Evolutionary conservation across 1,140 invertebrate genomes (phyloP), one percentile per base, ranked within the genome.

Genomic region (Reticulitermes speratus): DNA sequence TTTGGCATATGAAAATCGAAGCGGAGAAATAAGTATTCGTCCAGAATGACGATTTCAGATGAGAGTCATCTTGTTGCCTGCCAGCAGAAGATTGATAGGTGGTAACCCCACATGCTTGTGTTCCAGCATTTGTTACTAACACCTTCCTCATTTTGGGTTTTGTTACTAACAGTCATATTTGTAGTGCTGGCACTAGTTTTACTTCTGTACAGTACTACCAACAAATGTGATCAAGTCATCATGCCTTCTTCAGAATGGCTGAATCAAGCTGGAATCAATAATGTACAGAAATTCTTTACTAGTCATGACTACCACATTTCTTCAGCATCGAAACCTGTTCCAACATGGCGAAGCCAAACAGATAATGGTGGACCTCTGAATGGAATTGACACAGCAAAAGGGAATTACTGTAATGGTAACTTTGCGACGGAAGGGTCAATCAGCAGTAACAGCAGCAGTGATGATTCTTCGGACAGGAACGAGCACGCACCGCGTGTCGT

Each of bases 101-200:
- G 8, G 16, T 75, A 30, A 75, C 65, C 38, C 38, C n/a, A 75
- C 65, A 75, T 75, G 65, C 65, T 75, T 75, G 30, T 75, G 9
- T 30, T 75, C 7, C 65, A 75, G n/a, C 65, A 75, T 8, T 75
- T 75, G 65, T 16, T 30, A 75, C 65, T 75, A 75, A 75, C 65
- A 75, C n/a, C 25, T 7, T 30, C 65, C n/a, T 75, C n/a, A 75
- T n/a, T 75, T 30, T 75, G 65, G 25, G n/a, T 75, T 75, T 25
- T 30, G n/a, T 75, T 75, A 75, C 65, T 75, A 75, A 75, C 65
- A 75, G n/a, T 75, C 65, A 30, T 30, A 75, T 75, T 75, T 14
- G 2, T 75, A 75, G 65, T 75, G 25, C 65, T 75, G 65, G 65
- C n/a, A 75, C 65, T 75, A 30, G 25, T 9, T 30, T 75, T 75